phyloP scores from a whole-genome alignment of 2,113 vertebrate genomes.

The Synodontis membranacea region DNA sequence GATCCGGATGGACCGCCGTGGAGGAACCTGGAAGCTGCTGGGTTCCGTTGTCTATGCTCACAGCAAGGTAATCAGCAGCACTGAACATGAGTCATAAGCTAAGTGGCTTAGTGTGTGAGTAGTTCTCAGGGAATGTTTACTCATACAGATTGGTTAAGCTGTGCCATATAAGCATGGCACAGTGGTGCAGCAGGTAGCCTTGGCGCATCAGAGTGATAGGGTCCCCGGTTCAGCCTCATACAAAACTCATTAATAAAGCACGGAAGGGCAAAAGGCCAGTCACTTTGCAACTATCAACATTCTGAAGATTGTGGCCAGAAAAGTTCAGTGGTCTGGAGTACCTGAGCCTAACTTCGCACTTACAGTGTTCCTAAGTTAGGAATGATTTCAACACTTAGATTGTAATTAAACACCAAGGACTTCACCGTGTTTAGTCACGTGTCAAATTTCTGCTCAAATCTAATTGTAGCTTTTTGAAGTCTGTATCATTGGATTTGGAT shows the following conservation, averaged over 20 bases:
- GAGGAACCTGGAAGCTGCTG: conserved; percentile 96
- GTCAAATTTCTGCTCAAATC: neutral
- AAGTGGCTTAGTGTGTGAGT: neutral
- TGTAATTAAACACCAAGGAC: neutral
- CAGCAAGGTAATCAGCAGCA: conserved; percentile 84
- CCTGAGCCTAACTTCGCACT: neutral
- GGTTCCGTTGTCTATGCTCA: conserved; percentile 97
- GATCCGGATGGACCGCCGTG: conserved; percentile 97
- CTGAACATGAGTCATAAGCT: conserved; percentile 2
- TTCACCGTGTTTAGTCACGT: neutral
- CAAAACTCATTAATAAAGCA: conserved; percentile 1
- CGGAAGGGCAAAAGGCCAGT: neutral
- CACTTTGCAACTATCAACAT: neutral
- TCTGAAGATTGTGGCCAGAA: neutral
- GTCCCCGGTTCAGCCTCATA: neutral
- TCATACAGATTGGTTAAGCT: neutral
- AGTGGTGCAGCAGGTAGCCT: neutral
- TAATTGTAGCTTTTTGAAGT: neutral
- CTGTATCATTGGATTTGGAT: neutral
- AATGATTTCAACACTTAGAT: neutral
- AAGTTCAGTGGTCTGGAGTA: neutral
- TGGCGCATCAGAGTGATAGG: neutral
- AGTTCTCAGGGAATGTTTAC: neutral
- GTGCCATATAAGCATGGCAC: neutral
- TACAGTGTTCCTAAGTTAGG: neutral